phyloP scores from a whole-genome alignment of 2,888 invertebrate genomes.

The Drosophila lacicola region DNA sequence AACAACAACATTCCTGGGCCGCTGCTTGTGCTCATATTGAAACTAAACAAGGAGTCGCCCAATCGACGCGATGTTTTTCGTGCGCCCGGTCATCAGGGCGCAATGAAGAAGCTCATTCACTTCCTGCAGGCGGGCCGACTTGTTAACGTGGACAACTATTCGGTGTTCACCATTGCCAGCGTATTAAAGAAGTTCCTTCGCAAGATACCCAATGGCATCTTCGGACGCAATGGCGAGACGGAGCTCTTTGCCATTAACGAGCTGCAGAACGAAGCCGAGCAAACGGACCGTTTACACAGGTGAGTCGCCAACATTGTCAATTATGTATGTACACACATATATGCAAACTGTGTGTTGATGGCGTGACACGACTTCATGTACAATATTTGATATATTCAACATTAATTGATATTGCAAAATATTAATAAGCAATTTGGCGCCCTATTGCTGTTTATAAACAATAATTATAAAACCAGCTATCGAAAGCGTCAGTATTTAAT shows the following conservation, averaged over 20 bases:
- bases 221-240: slow-evolving; percentile 96
- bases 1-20: slow-evolving; percentile 98
- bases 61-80: slow-evolving; percentile 96
- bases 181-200: slow-evolving; percentile 98
- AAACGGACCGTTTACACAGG: slow-evolving; percentile 97
- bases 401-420: too few species aligned
- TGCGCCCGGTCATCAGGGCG: slow-evolving; percentile 97
- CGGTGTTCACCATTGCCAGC: slow-evolving; percentile 98
- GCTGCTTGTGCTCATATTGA: slow-evolving; percentile 94
- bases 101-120: slow-evolving; percentile 96
- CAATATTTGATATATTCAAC: too few species aligned
- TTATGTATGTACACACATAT: slow-evolving; percentile 2
- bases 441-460: too few species aligned
- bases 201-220: slow-evolving; percentile 98
- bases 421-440: too few species aligned
- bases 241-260: slow-evolving; percentile 95
- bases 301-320: slow-evolving; percentile 83
- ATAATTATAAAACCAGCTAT: too few species aligned
- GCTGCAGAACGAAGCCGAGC: slow-evolving; percentile 91
- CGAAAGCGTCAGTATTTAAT: too few species aligned
- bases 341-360: neutral
- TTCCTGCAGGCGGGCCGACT: slow-evolving; percentile 95
- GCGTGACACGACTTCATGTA: slow-evolving; percentile 2
- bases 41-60: slow-evolving; percentile 97
- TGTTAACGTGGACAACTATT: slow-evolving; percentile 97